Base-by-base conservation (phyloP, 23 tunicate genomes). In the Trididemnum nubilum region DNA sequence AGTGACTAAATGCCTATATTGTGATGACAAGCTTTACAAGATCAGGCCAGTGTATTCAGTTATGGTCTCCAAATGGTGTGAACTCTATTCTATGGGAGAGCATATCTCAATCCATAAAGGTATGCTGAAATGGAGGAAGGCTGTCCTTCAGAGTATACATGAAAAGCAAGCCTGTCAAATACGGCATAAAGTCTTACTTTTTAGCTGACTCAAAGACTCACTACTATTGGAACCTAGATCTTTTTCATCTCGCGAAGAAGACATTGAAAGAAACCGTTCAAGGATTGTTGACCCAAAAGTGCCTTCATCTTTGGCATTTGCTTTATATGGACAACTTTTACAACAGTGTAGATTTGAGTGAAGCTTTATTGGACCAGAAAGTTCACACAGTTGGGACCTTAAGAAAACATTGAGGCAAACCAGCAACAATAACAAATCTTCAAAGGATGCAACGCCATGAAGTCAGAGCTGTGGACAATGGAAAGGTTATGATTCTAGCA, bases 261-360 rank as follows among this genome's bases (percentile, higher is more conserved):
- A 65, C 36, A 52, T 30, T 80, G 72, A 63, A 30, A 65, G 72
- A 80, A 21, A 80, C 84, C 33, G 84, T 80, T 33, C 21, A 22
- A 22, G 72, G 84, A 40, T 61, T 80, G 21, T 80, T 80, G 36
- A 32, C 58, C 22, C 26, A 31, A 51, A 80, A 26, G n/a, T 80
- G 84, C 35, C 51, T 64, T 36, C 72, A 32, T 65, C 21, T n/a
- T 3, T 15, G 73, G 84, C 84, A 65, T 65, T 33, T 50, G n/a
- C 76, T 80, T 24, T 80, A 80, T 51, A 80, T 80, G 84, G 84
- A 65, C 52, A 80, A 80, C 36, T 80, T 33, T 59, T 80, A 80
- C 52, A 80, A 80, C 34, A 80, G 84, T 36, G 72, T 61, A 12
- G 84, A 80, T 26, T 51, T 80, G 52, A 61, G 73, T 40, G 84